Evolutionary conservation across 2,113 vertebrate genomes (phyloP), one percentile per base, ranked within the genome.

Genomic region (Alligator mississippiensis): DNA sequence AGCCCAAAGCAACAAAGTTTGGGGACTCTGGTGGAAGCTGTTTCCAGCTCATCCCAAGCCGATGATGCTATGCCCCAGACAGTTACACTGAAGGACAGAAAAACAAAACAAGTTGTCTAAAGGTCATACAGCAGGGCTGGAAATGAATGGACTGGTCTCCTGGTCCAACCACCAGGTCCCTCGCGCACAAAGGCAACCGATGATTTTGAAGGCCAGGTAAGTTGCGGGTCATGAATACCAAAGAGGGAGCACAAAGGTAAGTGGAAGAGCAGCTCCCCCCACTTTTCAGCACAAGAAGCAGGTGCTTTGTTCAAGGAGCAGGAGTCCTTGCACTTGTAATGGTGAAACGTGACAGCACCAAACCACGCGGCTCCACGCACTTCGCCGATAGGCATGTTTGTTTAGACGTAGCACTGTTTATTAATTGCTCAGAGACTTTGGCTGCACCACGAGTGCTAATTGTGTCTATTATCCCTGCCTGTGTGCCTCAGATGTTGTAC

Each of bases 361-460:
- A 81, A 9, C 3, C 85, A 55, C n/a, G 59, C 1, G 4, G 57
- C 54, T 12, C 16, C 18, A 85, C 78, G 80, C 18, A 9, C 77
- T 66, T 79, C 68, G 27, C 57, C 80, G 72, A 25, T 25, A 90
- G 83, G 34, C 15, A 54, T 0, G 0, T 13, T 9, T 17, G 5
- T 57, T 54, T 27, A 57, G 34, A 61, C 62, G 54, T 38, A 30
- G 34, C 30, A 38, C 68, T 38, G 68, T 70, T 70, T 70, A 72
- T 89, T 58, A 59, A 28, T 89, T 81, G 38, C 72, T 75, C 72
- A 77, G 89, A 72, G 83, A 47, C 34, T 75, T 70, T 77, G 62
- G 58, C 11, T 24, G 66, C n/a, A 14, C 78, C 59, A 76, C 27
- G n/a, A 10, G 24, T 3, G 1, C 16, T 58, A 90, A 88, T 1